These are phyloP conservation scores for Gymnothorax reevesii DNA, from an alignment of 2,797 vertebrate genomes.

Conservation along the genomic window DNA sequence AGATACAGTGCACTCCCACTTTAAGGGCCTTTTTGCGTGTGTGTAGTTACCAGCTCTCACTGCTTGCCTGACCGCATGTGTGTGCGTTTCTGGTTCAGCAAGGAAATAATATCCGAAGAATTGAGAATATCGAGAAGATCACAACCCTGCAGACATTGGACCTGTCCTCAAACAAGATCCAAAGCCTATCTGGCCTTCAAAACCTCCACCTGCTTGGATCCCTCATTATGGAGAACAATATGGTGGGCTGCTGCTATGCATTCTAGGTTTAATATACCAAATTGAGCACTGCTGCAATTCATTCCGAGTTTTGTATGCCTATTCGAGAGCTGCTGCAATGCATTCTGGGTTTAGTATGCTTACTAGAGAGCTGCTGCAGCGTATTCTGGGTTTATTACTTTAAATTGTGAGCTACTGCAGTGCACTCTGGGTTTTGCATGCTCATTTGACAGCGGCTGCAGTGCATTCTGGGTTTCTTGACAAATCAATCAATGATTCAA, in stretches of 20 bases:
- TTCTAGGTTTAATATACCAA: background rate
- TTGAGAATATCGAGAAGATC: slow-evolving; percentile 76
- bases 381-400: background rate
- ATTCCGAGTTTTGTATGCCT: no score
- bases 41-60: background rate
- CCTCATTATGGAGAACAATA: slow-evolving; percentile 84
- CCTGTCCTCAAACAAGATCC: slow-evolving; percentile 84
- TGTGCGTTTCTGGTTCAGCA: slow-evolving; percentile 65
- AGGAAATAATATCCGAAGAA: slow-evolving; percentile 78
- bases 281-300: background rate
- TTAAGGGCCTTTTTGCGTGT: background rate
- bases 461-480: background rate
- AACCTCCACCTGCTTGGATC: slow-evolving; percentile 73
- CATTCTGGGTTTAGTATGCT: background rate
- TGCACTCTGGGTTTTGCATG: background rate
- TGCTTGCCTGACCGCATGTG: background rate
- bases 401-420: background rate
- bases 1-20: background rate
- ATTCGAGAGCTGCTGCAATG: background rate
- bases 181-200: slow-evolving; percentile 79
- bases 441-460: background rate
- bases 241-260: slow-evolving; percentile 65
- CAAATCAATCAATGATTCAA: background rate
- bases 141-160: slow-evolving; percentile 77
- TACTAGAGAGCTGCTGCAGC: background rate